These are phyloP conservation scores for Chelon labrosus DNA, from an alignment of 2,797 vertebrate species.

Conservation along the genomic window DNA sequence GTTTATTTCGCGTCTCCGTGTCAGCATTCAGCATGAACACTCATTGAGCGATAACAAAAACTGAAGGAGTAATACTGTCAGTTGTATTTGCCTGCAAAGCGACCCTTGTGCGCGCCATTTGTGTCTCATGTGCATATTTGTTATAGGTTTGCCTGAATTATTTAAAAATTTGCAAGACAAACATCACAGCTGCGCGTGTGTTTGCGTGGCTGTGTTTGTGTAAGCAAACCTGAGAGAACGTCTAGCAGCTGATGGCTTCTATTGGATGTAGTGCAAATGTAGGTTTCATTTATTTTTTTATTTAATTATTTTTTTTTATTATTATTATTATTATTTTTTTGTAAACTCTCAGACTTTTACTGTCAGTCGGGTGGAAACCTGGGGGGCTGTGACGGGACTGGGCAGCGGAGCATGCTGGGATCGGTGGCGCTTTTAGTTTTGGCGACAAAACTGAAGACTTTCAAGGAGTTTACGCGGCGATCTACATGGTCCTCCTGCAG, in stretches of 20 bases:
- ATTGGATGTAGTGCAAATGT: slow-evolving; percentile 24
- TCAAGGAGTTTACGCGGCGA: slow-evolving; percentile 24
- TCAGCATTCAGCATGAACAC: neutral
- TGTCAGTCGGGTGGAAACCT: neutral
- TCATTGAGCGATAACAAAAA: slow-evolving; percentile 9
- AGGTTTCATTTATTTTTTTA: slow-evolving; percentile 2
- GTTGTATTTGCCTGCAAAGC: slow-evolving; percentile 40
- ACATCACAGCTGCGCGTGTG: slow-evolving; percentile 19
- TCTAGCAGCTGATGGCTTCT: slow-evolving; percentile 18
- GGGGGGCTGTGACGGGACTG: neutral
- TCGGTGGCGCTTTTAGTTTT: slow-evolving; percentile 21
- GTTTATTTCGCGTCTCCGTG: slow-evolving; percentile 4
- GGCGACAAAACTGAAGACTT: neutral
- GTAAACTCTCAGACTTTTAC: too few species aligned
- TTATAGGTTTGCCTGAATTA: slow-evolving; percentile 38
- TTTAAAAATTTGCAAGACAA: slow-evolving; percentile 62
- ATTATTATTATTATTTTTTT: too few species aligned
- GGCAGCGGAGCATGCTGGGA: slow-evolving; percentile 55
- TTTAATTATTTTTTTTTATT: slow-evolving; percentile 3
- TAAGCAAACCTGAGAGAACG: slow-evolving; percentile 42
- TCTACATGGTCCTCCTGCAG: slow-evolving; percentile 18
- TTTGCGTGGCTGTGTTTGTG: neutral
- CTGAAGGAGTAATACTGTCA: slow-evolving; percentile 6
- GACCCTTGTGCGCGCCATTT: slow-evolving; percentile 7
- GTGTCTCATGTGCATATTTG: slow-evolving; percentile 30